phyloP scores from a whole-genome alignment of 2,888 invertebrate genomes.

The Teinopalpus imperialis region DNA sequence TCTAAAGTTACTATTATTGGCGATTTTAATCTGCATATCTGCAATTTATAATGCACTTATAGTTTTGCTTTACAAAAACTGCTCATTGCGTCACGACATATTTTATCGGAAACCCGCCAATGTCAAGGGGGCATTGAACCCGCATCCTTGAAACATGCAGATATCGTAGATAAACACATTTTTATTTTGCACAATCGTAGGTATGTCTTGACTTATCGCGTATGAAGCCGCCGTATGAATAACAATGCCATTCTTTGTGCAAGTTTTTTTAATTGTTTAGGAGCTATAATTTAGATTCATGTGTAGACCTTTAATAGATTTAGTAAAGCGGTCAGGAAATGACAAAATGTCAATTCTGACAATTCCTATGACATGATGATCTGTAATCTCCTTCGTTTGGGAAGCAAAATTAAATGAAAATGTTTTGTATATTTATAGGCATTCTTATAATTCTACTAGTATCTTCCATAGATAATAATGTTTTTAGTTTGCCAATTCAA shows the following conservation, averaged over 20 bases:
- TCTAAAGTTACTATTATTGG: constrained; percentile 8
- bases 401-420: too few species aligned
- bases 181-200: constrained; percentile 37
- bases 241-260: constrained; percentile 6
- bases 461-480: too few species aligned
- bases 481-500: too few species aligned
- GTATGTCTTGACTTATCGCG: constrained; percentile 23
- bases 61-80: constrained; percentile 28
- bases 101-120: constrained; percentile 51
- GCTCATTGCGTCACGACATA: constrained; percentile 37
- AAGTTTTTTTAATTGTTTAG: constrained; percentile 21
- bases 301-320: too few species aligned
- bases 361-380: too few species aligned
- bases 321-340: too few species aligned
- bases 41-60: constrained; percentile 11
- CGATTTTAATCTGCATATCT: constrained; percentile 1
- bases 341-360: too few species aligned
- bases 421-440: too few species aligned
- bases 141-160: constrained; percentile 70
- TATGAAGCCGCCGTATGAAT: constrained; percentile 12
- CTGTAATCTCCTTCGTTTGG: too few species aligned
- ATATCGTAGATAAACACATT: constrained; percentile 53
- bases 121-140: constrained; percentile 72
- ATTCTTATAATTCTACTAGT: too few species aligned
- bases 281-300: too few species aligned